Percentiles rank a stretch among this genome's conserved stretches.
These are phyloP conservation scores for Euzophera pinguis DNA, from an alignment of 2,888 invertebrate species.

Conservation along the genomic window DNA sequence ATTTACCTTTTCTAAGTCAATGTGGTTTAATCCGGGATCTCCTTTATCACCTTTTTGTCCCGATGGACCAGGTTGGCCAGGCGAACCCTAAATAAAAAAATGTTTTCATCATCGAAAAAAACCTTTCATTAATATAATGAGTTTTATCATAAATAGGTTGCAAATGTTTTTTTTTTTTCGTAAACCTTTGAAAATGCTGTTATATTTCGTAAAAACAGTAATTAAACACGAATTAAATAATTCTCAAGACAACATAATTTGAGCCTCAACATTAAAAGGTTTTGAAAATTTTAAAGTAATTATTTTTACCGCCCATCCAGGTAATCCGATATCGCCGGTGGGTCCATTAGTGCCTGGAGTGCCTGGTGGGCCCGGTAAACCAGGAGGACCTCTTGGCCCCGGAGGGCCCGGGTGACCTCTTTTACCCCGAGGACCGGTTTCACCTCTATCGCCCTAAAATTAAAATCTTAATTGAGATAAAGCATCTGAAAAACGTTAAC, in stretches of 20 bases:
- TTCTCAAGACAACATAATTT: not conserved
- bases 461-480: slow-evolving; percentile 1
- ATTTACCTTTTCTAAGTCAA: slow-evolving; percentile 66
- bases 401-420: slow-evolving; percentile 90
- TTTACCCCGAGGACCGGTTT: slow-evolving; percentile 65
- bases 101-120: not conserved
- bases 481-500: too few relatives aligned
- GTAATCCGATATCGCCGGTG: slow-evolving; percentile 87
- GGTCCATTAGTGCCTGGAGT: slow-evolving; percentile 84
- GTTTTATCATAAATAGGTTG: too few relatives aligned
- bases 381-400: slow-evolving; percentile 87
- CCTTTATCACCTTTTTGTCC: slow-evolving; percentile 87
- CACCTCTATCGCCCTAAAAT: slow-evolving; percentile 67
- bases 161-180: too few relatives aligned
- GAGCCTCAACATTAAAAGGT: too few relatives aligned
- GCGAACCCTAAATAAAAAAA: slow-evolving; percentile 79
- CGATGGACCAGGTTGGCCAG: slow-evolving; percentile 82
- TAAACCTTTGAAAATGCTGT: too few relatives aligned
- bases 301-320: slow-evolving; percentile 85
- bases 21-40: slow-evolving; percentile 72
- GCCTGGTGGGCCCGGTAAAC: slow-evolving; percentile 85
- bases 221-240: not conserved
- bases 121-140: not conserved
- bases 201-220: too few relatives aligned
- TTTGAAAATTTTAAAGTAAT: not conserved